Percentiles rank a stretch among this genome's conserved stretches.
Conservation (phyloP, 2,888 invertebrate genomes). For the Caenorhabditis sinica region DNA sequence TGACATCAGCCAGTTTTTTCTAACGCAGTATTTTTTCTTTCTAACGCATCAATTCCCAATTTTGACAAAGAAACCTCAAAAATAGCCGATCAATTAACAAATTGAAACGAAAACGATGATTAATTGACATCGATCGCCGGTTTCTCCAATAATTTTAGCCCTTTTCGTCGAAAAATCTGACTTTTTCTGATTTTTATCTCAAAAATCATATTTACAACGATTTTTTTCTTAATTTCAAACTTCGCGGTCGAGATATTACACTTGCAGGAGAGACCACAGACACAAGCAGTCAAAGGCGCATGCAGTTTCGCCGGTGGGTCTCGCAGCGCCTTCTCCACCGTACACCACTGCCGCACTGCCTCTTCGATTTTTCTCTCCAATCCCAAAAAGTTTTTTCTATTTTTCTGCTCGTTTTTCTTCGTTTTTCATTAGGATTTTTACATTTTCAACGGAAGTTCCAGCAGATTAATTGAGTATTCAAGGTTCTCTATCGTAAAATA, state of each 20-base stretch:
- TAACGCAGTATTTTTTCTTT: neutral
- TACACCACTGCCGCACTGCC: conserved; percentile 12
- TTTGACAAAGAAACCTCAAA: too few relatives aligned
- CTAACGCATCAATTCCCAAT: neutral
- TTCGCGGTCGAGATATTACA: neutral
- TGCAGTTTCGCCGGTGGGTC: conserved; percentile 36
- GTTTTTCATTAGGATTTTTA: neutral
- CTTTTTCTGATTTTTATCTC: neutral
- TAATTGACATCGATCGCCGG: too few relatives aligned
- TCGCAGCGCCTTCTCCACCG: conserved; percentile 50
- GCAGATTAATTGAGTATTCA: too few relatives aligned
- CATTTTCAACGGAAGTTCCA: neutral
- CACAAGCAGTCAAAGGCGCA: conserved; percentile 42
- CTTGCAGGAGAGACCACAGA: conserved; percentile 10
- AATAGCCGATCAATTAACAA: too few relatives aligned
- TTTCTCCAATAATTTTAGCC: too few relatives aligned
- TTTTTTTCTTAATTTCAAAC: neutral
- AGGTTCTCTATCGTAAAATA: too few relatives aligned
- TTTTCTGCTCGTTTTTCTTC: neutral
- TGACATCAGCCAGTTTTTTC: neutral
- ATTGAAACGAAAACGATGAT: too few relatives aligned
- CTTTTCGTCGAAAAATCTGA: neutral
- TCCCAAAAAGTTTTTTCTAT: conserved; percentile 45
- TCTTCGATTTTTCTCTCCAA: conserved; percentile 53
- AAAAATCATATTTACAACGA: neutral